Conservation (phyloP, 2,888 invertebrate species). For the Deilephila porcellus region DNA sequence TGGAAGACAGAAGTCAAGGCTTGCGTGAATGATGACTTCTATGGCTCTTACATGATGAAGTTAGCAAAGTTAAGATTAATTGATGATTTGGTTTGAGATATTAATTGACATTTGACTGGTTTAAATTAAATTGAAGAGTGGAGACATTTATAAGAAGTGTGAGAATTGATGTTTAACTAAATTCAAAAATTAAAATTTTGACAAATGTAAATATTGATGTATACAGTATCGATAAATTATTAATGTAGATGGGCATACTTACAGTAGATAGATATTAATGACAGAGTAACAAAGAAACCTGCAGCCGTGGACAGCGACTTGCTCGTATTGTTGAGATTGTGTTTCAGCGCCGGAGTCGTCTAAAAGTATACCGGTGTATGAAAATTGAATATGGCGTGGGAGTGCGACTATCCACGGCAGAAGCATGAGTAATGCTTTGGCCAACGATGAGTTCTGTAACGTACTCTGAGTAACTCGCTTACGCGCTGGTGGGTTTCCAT, state of each 20-base stretch:
- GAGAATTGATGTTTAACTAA: background rate
- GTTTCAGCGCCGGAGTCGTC: constrained; percentile 55
- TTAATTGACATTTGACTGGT: too few relatives aligned
- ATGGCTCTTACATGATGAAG: too few relatives aligned
- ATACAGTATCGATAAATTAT: background rate
- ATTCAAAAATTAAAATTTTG: background rate
- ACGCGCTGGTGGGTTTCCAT: constrained; percentile 61
- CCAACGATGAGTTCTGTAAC: constrained; percentile 60
- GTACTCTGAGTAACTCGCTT: constrained; percentile 72
- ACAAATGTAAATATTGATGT: background rate
- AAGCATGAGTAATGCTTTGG: constrained; percentile 73
- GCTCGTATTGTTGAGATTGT: constrained; percentile 44
- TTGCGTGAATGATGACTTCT: too few relatives aligned
- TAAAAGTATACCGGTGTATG: constrained; percentile 70
- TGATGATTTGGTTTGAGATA: too few relatives aligned
- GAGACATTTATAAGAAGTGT: background rate
- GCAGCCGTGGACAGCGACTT: background rate
- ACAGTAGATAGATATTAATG: background rate
- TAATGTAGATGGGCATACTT: background rate
- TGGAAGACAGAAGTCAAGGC: too few relatives aligned
- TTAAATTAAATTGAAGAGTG: too few relatives aligned
- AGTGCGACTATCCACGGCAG: constrained; percentile 68
- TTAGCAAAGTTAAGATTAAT: too few relatives aligned
- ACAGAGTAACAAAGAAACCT: background rate
- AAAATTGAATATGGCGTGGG: constrained; percentile 82